Evolutionary conservation across 2,113 vertebrate species (phyloP), one percentile per base, ranked within the genome.

Genomic region (Aegotheles bennettii): DNA sequence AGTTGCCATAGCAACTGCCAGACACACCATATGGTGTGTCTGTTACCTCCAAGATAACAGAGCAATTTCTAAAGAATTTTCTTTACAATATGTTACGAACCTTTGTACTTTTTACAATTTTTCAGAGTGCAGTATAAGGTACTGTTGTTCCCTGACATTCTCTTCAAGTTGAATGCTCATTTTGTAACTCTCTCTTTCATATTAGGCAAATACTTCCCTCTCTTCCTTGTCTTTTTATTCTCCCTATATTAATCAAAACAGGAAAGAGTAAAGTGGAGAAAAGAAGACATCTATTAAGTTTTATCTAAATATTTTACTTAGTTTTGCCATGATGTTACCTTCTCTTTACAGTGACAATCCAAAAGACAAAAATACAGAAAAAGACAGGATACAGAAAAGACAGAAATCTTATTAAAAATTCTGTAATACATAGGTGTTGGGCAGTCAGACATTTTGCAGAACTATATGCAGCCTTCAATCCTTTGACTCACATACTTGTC

Each of bases 11-110:
- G 98, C 97, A 98, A 98, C 98, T 97, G 97, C 98, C 96, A 98
- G 98, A 98, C 98, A 98, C 95, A 95, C 97, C 98, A 98, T 98
- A 98, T 98, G 98, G 98, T 98, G 97, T 96, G 98, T 98, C 98
- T 98, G 98, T 97, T 98, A 98, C 98, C 97, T 98, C 97, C 93
- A 96, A 97, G 97, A 98, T 98, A 98, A 98, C 98, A 98, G 97
- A 98, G 97, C 97, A 97, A 97, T 98, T 98, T 98, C 97, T 97
- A 97, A 98, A 97, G 97, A 98, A 98, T 98, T 98, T 98, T 97
- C 95, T 97, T 98, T 98, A 98, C 97, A 98, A 97, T 98, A 98
- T 98, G 98, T 97, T 98, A 96, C 38, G 97, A 98, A 98, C 98
- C 97, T 98, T 98, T 98, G 98, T 98, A 98, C 97, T 97, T 98